phyloP scores from a whole-genome alignment of 2,113 vertebrate genomes.

The Mungos mungo region DNA sequence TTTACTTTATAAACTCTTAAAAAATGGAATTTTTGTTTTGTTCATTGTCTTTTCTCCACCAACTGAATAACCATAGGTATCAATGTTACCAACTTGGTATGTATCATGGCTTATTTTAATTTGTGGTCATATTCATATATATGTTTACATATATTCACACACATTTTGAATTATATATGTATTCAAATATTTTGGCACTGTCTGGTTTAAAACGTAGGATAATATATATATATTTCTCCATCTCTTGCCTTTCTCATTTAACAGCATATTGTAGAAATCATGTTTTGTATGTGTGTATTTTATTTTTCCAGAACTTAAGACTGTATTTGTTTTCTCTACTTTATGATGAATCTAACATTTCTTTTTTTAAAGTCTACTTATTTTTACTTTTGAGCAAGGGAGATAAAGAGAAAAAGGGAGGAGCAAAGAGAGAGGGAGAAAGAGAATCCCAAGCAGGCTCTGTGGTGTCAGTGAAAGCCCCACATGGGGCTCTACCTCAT shows the following conservation, averaged over 20 bases:
- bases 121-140: neutral
- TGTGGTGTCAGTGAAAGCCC: too few relatives aligned
- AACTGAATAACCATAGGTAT: neutral
- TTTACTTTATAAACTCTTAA: neutral
- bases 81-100: neutral
- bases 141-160: neutral
- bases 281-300: neutral
- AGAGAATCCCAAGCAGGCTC: too few relatives aligned
- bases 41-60: neutral
- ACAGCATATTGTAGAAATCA: neutral
- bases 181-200: neutral
- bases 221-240: neutral
- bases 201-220: neutral
- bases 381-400: too few relatives aligned
- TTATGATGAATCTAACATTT: too few relatives aligned
- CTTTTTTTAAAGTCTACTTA: too few relatives aligned
- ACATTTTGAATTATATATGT: neutral
- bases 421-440: too few relatives aligned
- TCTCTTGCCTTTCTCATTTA: neutral
- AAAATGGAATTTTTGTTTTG: neutral
- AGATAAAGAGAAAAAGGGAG: too few relatives aligned
- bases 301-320: too few relatives aligned
- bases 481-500: too few relatives aligned
- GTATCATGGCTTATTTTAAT: neutral
- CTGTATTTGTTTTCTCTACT: too few relatives aligned